These are phyloP conservation scores for Ptilodon capucinus DNA, from an alignment of 2,888 invertebrate species.

Conservation along the genomic window DNA sequence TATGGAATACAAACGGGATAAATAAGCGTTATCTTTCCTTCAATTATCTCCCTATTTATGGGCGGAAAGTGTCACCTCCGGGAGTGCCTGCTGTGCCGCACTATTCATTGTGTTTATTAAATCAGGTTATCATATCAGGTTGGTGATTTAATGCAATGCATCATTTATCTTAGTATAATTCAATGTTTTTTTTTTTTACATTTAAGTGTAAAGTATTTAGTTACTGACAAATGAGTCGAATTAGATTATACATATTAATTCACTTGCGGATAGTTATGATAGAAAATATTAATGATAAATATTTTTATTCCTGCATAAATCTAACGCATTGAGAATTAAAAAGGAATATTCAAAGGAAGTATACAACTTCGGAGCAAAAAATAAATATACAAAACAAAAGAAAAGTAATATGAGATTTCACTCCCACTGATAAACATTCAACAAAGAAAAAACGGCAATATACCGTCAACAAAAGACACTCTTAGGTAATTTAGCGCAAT, in stretches of 20 bases:
- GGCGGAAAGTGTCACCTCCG: slow-evolving; percentile 61
- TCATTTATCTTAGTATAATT: too few species aligned
- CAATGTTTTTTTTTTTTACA: too few species aligned
- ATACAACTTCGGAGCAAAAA: too few species aligned
- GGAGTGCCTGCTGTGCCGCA: slow-evolving; percentile 36
- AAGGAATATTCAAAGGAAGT: too few species aligned
- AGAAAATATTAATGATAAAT: too few species aligned
- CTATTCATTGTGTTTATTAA: slow-evolving; percentile 46
- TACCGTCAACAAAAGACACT: neutral
- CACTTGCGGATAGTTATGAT: too few species aligned
- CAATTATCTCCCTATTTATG: slow-evolving; percentile 68
- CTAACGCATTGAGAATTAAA: too few species aligned
- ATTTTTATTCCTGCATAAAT: too few species aligned
- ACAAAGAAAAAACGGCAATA: neutral
- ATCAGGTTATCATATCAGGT: slow-evolving; percentile 48
- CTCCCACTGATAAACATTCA: neutral
- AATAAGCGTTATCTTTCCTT: slow-evolving; percentile 60
- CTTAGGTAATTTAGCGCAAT: neutral
- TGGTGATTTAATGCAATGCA: slow-evolving; percentile 37
- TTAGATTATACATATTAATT: too few species aligned
- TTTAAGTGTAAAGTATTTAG: too few species aligned
- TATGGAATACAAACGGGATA: slow-evolving; percentile 50
- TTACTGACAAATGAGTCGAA: too few species aligned
- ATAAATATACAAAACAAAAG: neutral
- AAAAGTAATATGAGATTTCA: neutral